phyloP scores from a whole-genome alignment of 1,140 invertebrate genomes.

The Physella acuta region DNA sequence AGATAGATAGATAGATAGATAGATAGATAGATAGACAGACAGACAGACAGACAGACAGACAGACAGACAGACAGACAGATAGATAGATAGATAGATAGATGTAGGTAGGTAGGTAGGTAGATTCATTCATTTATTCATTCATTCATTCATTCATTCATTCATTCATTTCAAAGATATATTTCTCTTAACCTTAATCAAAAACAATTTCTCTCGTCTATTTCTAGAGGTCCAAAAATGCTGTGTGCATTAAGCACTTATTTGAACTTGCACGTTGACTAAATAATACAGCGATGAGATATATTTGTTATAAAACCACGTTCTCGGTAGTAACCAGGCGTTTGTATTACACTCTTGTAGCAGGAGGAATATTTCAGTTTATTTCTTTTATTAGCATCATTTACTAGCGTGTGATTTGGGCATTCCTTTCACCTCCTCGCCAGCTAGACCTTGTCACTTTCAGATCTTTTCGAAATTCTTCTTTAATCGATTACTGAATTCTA shows the following conservation, averaged over 20 bases:
- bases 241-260: background rate
- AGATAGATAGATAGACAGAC: no score
- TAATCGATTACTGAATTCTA: background rate
- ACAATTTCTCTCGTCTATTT: background rate
- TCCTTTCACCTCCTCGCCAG: no score
- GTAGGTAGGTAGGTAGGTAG: no score
- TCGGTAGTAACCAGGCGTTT: background rate
- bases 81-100: no score
- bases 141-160: background rate
- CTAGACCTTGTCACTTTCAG: background rate
- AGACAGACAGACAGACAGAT: constrained; percentile 11
- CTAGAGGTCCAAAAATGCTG: background rate
- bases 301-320: background rate
- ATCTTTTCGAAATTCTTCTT: background rate
- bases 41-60: constrained; percentile 7
- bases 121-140: no score
- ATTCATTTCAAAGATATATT: background rate
- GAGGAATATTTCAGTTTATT: background rate
- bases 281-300: background rate
- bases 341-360: background rate
- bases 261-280: background rate
- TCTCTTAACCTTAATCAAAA: background rate
- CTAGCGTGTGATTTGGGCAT: no score
- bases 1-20: constrained; percentile 7
- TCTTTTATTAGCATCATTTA: no score